A percentile compares a stretch with the other conserved stretches of the same genome.
phyloP scores from a whole-genome alignment of 1,140 invertebrate species.

The Ceratina australensis region DNA sequence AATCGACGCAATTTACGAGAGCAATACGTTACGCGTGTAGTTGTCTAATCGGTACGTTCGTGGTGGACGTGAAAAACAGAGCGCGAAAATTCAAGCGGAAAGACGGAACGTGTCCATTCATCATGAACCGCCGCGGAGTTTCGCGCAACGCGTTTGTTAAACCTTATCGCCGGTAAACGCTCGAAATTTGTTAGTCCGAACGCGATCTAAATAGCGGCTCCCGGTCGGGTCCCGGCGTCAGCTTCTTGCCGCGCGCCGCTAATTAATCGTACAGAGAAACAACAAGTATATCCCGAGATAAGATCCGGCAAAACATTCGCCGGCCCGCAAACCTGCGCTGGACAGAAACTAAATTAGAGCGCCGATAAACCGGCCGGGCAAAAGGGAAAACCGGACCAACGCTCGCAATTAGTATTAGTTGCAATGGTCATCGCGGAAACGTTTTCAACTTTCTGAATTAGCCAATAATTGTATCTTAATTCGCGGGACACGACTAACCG shows the following conservation, averaged over 20 bases:
- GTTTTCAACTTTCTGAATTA: no score
- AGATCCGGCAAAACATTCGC: slow-evolving; percentile 23
- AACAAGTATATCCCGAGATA: slow-evolving; percentile 30
- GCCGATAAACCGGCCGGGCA: not conserved
- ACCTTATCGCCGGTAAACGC: slow-evolving; percentile 23
- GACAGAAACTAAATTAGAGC: slow-evolving; percentile 22
- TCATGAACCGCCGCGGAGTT: slow-evolving; percentile 7
- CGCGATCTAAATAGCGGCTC: slow-evolving; percentile 21
- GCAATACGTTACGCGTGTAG: no score
- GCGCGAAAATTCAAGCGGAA: not conserved
- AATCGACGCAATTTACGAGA: no score
- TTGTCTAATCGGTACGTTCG: no score
- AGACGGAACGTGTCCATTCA: slow-evolving; percentile 9
- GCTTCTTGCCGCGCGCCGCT: slow-evolving; percentile 12
- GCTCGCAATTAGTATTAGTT: no score
- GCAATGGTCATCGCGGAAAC: no score
- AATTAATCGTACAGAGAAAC: slow-evolving; percentile 25
- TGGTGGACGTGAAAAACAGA: no score
- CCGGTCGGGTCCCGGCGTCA: not conserved
- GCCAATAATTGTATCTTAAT: no score
- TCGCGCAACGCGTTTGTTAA: slow-evolving; percentile 10
- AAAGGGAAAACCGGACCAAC: no score
- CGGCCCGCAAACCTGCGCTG: not conserved
- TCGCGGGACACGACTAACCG: no score
- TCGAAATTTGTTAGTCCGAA: slow-evolving; percentile 25